Conservation (phyloP, 2,113 vertebrate species). For the Drymodes brunneopygia region DNA sequence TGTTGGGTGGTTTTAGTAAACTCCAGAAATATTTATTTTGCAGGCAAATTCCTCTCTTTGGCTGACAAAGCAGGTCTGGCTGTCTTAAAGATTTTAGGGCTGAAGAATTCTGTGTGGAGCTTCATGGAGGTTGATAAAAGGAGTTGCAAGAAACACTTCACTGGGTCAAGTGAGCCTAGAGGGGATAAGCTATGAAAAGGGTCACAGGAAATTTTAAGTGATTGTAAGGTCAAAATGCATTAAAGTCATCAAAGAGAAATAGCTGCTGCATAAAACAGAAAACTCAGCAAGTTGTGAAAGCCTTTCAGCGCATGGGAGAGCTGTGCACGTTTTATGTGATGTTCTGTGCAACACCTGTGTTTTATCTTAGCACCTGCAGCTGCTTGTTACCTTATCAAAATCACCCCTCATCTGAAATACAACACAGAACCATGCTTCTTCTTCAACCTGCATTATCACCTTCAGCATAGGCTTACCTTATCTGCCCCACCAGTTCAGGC, state of each 20-base stretch:
- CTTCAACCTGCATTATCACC: neutral
- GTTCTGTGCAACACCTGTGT: neutral
- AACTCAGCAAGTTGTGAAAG: neutral
- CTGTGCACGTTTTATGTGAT: neutral
- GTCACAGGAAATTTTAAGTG: neutral
- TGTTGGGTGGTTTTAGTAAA: neutral
- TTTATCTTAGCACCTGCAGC: slow-evolving; percentile 11
- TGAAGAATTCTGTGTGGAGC: neutral
- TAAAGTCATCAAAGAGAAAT: slow-evolving; percentile 6
- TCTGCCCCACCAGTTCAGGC: neutral
- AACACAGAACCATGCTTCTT: neutral
- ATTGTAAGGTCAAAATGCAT: slow-evolving; percentile 3
- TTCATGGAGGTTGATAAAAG: neutral
- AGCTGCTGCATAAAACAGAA: neutral
- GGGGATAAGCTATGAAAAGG: neutral
- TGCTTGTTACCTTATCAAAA: neutral
- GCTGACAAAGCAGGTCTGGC: neutral
- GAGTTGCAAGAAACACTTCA: neutral
- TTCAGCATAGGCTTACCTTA: neutral
- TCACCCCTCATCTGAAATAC: neutral
- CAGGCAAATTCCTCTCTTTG: neutral
- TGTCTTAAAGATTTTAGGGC: neutral
- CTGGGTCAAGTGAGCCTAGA: neutral
- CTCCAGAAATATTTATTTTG: neutral
- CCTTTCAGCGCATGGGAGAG: neutral